Evolutionary conservation across 2,888 invertebrate species (phyloP), one percentile per base, ranked within the genome.

Genomic region (Drosophila nigritarsus): DNA sequence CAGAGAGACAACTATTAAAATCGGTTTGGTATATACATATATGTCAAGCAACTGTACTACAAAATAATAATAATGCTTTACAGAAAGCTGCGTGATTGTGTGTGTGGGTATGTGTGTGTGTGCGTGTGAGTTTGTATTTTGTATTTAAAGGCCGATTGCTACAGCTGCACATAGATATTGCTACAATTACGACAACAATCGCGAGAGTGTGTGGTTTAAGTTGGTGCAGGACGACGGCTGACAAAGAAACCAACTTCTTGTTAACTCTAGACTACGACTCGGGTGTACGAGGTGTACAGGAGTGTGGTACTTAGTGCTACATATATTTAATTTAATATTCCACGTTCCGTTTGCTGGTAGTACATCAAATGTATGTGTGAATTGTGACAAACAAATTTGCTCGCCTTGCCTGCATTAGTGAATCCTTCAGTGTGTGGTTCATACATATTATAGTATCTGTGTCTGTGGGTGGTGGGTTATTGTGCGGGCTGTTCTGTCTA

Each of bases 31-130:
- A 7, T 0, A 27, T 15, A 8, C 18, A 32, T 36, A 8, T 20
- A 32, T 40, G 11, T 53, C 18, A 30, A 29, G 48, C 51, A 64
- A 15, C 50, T 38, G 79, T 82, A 73, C 82, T 66, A 60, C 50
- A 65, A 40, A 64, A 20, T 32, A 49, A 45, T 24, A 58, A 32
- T 13, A 53, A 78, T 85, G 90, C 90, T 71, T 42, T 76, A 89
- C 86, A 79, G 32, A 32, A 84, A 84, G 90, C 90, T 53, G 83
- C 68, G 58, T 55, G 66, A 50, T 20, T 51, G 30, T 67, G 27
- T 74, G 38, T 78, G 38, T 29, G 38, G 59, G 38, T 34, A 27
- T 53, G 45, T 38, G 53, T 58, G 51, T 50, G 65, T 66, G 38
- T 51, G 30, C 20, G 42, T 49, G 50, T 32, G 11, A 32, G 30